These are phyloP conservation scores for Drosophila subquinaria DNA, from an alignment of 2,888 invertebrate genomes.

Conservation along the genomic window DNA sequence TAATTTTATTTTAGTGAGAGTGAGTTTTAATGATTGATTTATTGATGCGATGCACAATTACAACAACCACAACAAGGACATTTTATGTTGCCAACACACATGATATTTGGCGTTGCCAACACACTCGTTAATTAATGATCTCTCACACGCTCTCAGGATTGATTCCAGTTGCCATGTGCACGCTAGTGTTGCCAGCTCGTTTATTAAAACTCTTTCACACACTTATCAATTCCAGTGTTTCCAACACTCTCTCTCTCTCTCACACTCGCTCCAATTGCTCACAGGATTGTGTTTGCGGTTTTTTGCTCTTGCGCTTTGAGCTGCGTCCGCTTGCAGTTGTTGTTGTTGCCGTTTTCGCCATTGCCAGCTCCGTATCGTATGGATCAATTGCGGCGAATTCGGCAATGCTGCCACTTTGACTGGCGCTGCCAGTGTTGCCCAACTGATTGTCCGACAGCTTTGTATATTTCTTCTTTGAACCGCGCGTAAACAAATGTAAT, in stretches of 20 bases:
- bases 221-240: neutral
- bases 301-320: slow-evolving; percentile 67
- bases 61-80: slow-evolving; percentile 18
- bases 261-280: slow-evolving; percentile 78
- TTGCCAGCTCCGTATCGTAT: slow-evolving; percentile 33
- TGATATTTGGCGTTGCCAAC: neutral
- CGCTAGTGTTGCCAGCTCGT: neutral
- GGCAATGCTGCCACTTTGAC: slow-evolving; percentile 51
- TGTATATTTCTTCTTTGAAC: slow-evolving; percentile 81
- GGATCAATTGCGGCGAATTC: slow-evolving; percentile 72
- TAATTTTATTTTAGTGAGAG: neutral
- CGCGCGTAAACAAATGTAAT: slow-evolving; percentile 71
- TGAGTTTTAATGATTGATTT: neutral
- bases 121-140: neutral
- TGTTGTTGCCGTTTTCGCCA: neutral
- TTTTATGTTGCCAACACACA: neutral
- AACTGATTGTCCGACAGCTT: slow-evolving; percentile 68
- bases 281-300: slow-evolving; percentile 81
- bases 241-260: slow-evolving; percentile 1
- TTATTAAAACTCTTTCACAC: neutral
- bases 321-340: slow-evolving; percentile 13
- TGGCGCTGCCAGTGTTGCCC: slow-evolving; percentile 10
- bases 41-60: slow-evolving; percentile 2
- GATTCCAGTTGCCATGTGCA: neutral
- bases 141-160: neutral